These are phyloP conservation scores for Agrypnia vestita DNA, from an alignment of 1,140 invertebrate species.

Conservation along the genomic window DNA sequence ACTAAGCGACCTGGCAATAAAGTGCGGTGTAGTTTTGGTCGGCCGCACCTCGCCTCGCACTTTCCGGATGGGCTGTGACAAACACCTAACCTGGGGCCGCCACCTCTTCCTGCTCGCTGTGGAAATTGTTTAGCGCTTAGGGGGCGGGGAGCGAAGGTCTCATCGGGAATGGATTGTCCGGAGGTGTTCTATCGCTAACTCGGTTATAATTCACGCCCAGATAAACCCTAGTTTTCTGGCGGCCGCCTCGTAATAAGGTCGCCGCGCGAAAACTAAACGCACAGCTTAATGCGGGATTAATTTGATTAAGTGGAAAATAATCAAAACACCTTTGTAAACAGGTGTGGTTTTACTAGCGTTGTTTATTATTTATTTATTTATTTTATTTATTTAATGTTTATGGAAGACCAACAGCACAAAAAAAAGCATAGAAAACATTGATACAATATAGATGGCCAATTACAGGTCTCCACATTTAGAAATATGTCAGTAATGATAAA, in stretches of 20 bases:
- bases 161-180: constrained; percentile 48
- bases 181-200: constrained; percentile 59
- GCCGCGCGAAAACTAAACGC: not conserved
- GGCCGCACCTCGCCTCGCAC: constrained; percentile 54
- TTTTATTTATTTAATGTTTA: no score
- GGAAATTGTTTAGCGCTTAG: constrained; percentile 59
- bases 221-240: constrained; percentile 50
- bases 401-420: no score
- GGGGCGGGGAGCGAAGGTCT: constrained; percentile 36
- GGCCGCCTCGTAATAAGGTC: constrained; percentile 55
- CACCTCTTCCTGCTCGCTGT: constrained; percentile 10
- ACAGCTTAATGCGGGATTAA: constrained; percentile 43
- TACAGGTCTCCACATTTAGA: no score
- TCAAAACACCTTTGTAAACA: not conserved
- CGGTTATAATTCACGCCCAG: constrained; percentile 57
- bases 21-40: constrained; percentile 59
- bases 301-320: constrained; percentile 34
- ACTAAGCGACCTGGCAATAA: constrained; percentile 58
- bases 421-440: no score
- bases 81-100: constrained; percentile 45
- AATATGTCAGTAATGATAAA: no score
- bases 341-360: no score
- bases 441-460: no score
- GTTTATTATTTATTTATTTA: no score
- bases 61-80: constrained; percentile 60